phyloP scores from a whole-genome alignment of 2,113 vertebrate genomes.

The Coreoperca whiteheadi region DNA sequence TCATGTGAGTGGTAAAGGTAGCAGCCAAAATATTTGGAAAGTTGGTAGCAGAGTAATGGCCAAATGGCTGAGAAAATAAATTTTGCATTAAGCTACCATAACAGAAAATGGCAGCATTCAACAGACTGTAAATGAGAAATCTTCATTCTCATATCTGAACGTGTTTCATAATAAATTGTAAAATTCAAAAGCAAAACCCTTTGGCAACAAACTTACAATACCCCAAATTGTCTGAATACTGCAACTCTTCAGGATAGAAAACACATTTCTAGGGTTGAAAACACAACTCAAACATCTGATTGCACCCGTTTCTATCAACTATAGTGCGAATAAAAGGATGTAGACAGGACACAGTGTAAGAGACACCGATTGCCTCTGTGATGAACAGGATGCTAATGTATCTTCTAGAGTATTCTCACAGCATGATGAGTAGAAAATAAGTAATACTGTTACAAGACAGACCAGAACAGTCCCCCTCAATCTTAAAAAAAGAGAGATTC shows the following conservation, averaged over 20 bases:
- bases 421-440: constrained; percentile 59
- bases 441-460: constrained; percentile 37
- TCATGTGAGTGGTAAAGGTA: background rate
- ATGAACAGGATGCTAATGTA: constrained; percentile 44
- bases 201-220: background rate
- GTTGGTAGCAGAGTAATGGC: background rate
- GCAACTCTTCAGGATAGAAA: background rate
- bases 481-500: constrained; percentile 30
- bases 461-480: constrained; percentile 39
- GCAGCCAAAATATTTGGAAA: constrained; percentile 13
- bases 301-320: constrained; percentile 23
- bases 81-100: background rate
- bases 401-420: constrained; percentile 35
- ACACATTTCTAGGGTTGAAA: constrained; percentile 14
- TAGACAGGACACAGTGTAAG: background rate
- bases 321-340: constrained; percentile 36
- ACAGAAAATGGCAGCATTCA: constrained; percentile 10
- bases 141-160: background rate
- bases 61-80: constrained; percentile 16
- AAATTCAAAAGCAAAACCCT: background rate
- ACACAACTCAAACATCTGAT: constrained; percentile 38
- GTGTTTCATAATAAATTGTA: background rate
- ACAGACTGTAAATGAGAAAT: background rate
- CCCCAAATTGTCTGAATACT: background rate
- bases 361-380: constrained; percentile 41